These are phyloP conservation scores for Panulirus ornatus DNA, from an alignment of 1,140 invertebrate genomes.

Conservation along the genomic window DNA sequence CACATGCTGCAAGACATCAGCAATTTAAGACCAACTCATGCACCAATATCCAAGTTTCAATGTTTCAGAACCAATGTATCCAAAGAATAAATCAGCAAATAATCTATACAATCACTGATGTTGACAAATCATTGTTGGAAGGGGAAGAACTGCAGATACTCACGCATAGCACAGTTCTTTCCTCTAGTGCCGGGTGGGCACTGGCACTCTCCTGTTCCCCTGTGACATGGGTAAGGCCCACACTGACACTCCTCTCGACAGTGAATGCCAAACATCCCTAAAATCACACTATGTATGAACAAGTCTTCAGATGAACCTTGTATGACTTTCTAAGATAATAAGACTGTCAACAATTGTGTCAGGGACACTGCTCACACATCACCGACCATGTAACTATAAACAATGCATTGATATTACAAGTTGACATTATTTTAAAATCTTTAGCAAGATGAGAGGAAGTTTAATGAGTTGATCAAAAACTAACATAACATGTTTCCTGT, in stretches of 20 bases:
- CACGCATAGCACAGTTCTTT: conserved; percentile 85
- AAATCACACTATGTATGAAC: neutral
- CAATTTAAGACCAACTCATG: neutral
- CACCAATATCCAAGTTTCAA: neutral
- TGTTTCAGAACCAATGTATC: neutral
- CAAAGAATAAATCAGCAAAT: neutral
- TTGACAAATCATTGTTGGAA: neutral
- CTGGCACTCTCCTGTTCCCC: conserved; percentile 86
- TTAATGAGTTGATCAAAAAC: too few relatives aligned
- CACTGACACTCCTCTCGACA: conserved; percentile 85
- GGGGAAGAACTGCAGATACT: neutral
- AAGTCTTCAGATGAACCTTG: neutral
- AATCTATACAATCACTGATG: neutral
- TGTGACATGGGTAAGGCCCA: conserved; percentile 90
- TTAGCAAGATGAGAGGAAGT: too few relatives aligned
- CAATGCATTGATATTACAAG: neutral
- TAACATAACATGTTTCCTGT: too few relatives aligned
- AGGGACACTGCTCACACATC: too few relatives aligned
- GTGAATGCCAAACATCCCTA: conserved; percentile 81
- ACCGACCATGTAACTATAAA: neutral
- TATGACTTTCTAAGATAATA: too few relatives aligned
- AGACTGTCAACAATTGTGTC: too few relatives aligned
- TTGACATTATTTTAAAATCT: too few relatives aligned
- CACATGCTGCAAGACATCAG: conserved; percentile 81
- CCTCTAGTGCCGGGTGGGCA: conserved; percentile 89